Percentiles rank a stretch among this genome's conserved stretches.
Conservation (phyloP, 1,140 invertebrate genomes). For the Magallana gigas region DNA sequence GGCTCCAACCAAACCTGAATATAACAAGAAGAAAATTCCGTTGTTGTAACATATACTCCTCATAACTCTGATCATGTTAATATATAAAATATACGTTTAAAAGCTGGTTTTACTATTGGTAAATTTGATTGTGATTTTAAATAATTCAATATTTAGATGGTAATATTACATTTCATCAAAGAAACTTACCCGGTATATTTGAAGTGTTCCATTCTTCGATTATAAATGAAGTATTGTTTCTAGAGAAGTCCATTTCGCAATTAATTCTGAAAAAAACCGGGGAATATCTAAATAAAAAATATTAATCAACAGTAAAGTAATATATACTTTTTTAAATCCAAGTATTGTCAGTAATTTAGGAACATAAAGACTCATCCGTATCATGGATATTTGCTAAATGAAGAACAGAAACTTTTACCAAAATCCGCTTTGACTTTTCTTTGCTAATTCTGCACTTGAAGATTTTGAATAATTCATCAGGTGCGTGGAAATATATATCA, state of each 20-base stretch:
- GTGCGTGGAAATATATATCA: no score
- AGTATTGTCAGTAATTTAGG: no score
- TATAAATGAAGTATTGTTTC: not conserved
- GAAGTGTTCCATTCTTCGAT: slow-evolving; percentile 9
- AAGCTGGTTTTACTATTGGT: not conserved
- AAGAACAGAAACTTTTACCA: no score
- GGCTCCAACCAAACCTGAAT: not conserved
- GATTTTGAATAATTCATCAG: no score
- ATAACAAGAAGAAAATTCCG: not conserved
- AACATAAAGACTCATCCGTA: no score
- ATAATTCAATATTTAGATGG: not conserved
- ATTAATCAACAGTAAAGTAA: no score
- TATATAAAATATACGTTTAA: not conserved
- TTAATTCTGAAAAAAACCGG: no score
- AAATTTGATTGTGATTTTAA: not conserved
- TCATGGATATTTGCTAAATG: no score
- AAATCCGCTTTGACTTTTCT: no score
- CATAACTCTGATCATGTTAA: not conserved
- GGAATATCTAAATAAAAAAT: no score
- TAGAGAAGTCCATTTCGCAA: not conserved
- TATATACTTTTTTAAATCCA: no score
- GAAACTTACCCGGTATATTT: not conserved
- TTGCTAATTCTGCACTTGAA: no score
- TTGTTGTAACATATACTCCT: not conserved
- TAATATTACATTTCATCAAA: not conserved